Base-by-base conservation (phyloP, 2,888 invertebrate genomes). In the Pammene aurita region DNA sequence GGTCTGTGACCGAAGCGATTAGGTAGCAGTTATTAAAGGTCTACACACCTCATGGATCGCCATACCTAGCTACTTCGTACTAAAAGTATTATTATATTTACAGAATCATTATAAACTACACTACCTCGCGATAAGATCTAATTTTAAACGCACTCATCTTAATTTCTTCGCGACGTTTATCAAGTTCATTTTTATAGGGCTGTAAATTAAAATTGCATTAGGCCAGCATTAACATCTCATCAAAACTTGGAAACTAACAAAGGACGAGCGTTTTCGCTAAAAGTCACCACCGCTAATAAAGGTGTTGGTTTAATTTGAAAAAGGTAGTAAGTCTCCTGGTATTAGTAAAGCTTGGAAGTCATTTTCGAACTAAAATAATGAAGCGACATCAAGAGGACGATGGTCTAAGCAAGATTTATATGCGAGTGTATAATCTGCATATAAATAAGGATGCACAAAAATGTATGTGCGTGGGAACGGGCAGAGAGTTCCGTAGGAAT, bases 141-240 rank as follows among this genome's bases (percentile, higher is more conserved):
- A 38, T 50, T 61, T 50, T 7, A 5, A 34, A 50, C 13, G 38
- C 46, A 35, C 14, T 35, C 7, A 11, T 46, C 14, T 60, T 4
- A 35, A 35, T 26, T 13, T 5, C 7, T 7, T 11, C 16, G 7
- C 41, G 56, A 56, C 13, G 18, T n/a, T 5, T 5, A 18, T 26
- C 26, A 56, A 7, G 13, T n/a, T 5, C 1, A n/a, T 16, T 9
- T 67, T 65, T 69, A 65, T 66, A 57, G 52, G 62, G 65, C 35
- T 42, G 57, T 66, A 71, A 62, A 71, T 61, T 41, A 71, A 74
- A 80, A 79, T 73, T 78, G 80, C 80, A 78, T 78, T 78, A 77
- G 76, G 76, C 79, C 80, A 80, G 78, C 72, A 75, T 69, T 76
- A 75, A 77, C 80, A 80, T 79, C 81, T 80, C 82, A 76, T 80